These are phyloP conservation scores for Idaea dimidiata DNA, from an alignment of 2,888 invertebrate species.

Conservation along the genomic window DNA sequence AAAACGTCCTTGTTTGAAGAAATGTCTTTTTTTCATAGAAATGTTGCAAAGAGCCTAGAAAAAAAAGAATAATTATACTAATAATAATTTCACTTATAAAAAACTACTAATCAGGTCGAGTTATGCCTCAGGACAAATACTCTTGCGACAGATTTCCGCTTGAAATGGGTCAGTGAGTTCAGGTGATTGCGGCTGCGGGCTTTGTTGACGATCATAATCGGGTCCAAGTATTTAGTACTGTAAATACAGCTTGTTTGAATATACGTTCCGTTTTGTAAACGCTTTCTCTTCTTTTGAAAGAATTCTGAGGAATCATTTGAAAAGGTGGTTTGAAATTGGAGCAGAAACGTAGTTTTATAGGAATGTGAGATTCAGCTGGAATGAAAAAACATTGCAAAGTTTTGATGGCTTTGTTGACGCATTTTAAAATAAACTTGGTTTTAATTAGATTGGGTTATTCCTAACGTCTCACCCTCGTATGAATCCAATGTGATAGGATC, in stretches of 20 bases:
- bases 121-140: background rate
- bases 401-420: background rate
- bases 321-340: background rate
- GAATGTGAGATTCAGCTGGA: background rate
- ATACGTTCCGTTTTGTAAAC: background rate
- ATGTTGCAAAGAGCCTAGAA: too few species aligned
- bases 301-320: background rate
- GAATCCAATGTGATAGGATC: too few species aligned
- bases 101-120: background rate
- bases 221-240: constrained; percentile 1
- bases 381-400: background rate
- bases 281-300: background rate
- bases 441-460: background rate
- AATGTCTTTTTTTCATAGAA: too few species aligned
- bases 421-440: background rate
- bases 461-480: too few species aligned
- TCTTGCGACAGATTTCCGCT: background rate
- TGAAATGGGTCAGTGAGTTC: background rate
- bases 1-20: too few species aligned
- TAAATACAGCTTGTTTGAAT: background rate
- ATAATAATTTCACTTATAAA: too few species aligned
- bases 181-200: background rate
- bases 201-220: background rate
- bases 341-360: background rate
- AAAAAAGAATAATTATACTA: too few species aligned